Evolutionary conservation across 2,113 vertebrate genomes (phyloP).

Genomic region (Numida meleagris): DNA sequence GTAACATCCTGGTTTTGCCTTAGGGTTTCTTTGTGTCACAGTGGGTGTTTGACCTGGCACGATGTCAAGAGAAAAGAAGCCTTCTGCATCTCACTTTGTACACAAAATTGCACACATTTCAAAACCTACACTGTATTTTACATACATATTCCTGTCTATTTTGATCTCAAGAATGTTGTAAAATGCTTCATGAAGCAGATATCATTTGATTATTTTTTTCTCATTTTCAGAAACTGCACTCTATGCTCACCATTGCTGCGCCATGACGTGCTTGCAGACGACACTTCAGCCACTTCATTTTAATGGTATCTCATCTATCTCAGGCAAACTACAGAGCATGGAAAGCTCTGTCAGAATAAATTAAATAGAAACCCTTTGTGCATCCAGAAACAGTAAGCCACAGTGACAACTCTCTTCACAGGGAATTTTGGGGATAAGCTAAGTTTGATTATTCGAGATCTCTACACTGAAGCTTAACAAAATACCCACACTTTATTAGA

Average conservation of each 20-base stretch:
- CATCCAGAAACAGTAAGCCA: constrained; percentile 10
- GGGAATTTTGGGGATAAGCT: neutral
- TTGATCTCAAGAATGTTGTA: neutral
- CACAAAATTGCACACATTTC: neutral
- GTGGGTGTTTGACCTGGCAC: neutral
- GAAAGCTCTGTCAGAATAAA: neutral
- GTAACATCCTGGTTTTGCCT: neutral
- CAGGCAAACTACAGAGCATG: neutral
- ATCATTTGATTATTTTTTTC: neutral
- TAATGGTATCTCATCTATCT: neutral
- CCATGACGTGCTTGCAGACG: neutral
- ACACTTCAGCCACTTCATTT: neutral
- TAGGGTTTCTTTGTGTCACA: neutral
- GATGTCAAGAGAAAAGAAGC: neutral
- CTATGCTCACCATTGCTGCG: neutral
- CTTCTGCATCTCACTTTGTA: neutral
- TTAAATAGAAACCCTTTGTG: neutral
- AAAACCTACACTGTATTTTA: neutral
- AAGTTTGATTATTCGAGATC: neutral
- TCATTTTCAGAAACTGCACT: neutral
- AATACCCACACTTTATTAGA: neutral
- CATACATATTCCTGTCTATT: neutral
- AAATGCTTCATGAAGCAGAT: neutral
- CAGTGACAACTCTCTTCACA: constrained; percentile 8
- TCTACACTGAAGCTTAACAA: neutral